Evolutionary conservation across 2,797 vertebrate genomes (phyloP).

Genomic region (Bradypus variegatus): DNA sequence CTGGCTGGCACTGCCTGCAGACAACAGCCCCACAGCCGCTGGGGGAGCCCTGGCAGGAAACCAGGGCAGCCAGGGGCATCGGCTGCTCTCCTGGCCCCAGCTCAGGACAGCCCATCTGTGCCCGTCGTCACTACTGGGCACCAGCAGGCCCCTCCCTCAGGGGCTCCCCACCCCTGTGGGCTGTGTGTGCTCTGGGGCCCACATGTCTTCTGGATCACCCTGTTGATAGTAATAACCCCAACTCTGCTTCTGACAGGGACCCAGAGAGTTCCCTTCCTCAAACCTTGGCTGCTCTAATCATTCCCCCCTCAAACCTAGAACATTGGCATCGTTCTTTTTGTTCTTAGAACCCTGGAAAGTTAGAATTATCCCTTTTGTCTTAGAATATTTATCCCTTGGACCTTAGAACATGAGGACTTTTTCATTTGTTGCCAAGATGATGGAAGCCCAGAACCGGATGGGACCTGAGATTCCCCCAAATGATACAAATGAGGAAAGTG

Average conservation of each 20-base stretch:
- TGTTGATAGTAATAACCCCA: accelerated
- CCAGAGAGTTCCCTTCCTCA: too few species aligned
- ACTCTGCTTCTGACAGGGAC: too few species aligned
- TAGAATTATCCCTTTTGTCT: neutral
- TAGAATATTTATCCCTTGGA: neutral
- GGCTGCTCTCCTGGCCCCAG: neutral
- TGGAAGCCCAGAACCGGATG: neutral
- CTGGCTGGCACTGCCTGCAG: neutral
- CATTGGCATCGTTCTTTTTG: neutral
- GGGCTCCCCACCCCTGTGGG: neutral
- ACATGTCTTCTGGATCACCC: neutral
- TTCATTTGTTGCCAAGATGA: neutral
- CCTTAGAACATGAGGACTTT: neutral
- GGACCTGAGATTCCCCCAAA: neutral
- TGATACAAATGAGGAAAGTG: neutral
- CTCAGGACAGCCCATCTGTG: neutral
- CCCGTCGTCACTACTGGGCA: neutral
- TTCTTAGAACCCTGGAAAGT: neutral
- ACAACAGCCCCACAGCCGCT: neutral
- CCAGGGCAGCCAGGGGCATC: neutral
- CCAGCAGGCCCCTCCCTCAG: neutral
- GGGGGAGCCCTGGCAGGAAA: neutral
- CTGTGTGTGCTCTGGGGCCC: neutral
- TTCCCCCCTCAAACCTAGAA: neutral
- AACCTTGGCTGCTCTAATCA: neutral